Base-by-base conservation (phyloP, 2,797 vertebrate species). In the Ctenopoma kingsleyae region DNA sequence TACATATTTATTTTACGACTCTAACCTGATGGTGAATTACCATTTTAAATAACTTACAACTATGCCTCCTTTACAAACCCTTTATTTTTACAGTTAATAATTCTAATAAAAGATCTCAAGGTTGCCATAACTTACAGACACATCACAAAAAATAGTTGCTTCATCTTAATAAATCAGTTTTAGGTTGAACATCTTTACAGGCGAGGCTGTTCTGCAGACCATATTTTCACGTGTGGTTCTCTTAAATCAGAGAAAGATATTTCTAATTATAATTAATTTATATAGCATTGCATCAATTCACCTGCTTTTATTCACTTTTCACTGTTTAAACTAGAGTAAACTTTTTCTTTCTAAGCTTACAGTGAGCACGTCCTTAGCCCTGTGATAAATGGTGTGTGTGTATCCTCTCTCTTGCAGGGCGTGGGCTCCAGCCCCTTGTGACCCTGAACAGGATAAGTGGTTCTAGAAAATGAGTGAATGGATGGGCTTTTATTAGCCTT, bases 401-500 rank as follows among this genome's bases (percentile, higher is more conserved):
- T 23, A 50, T 80, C 67, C 69, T 46, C 51, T 43, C 63, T 72
- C 17, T 32, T 43, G 19, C 35, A 43, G 20, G 27, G 40, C 17
- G n/a, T 5, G 5, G 70, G 20, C 73, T 68, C 47, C 38, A 40
- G 40, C 25, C 71, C 60, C 51, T 50, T 27, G 6, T 67, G 71
- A 81, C 53, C 69, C 53, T 22, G 27, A 53, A 41, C 76, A 61
- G 67, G 23, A 71, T 40, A 53, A 80, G 57, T 38, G 23, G 6
- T 56, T 72, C 11, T n/a, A 62, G 48, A 81, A 40, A 69, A 48
- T 65, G 32, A 82, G 74, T 51, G 60, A 63, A 77, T 59, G 44
- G 27, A 43, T 52, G 56, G 17, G 25, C 52, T 70, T 82, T 85
- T 80, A 82, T 72, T 43, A 68, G 80, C 50, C 50, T 15, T 35